Evolutionary conservation across 92 coral and sea anemone genomes (phyloP).

Genomic region (Nematostella vectensis): DNA sequence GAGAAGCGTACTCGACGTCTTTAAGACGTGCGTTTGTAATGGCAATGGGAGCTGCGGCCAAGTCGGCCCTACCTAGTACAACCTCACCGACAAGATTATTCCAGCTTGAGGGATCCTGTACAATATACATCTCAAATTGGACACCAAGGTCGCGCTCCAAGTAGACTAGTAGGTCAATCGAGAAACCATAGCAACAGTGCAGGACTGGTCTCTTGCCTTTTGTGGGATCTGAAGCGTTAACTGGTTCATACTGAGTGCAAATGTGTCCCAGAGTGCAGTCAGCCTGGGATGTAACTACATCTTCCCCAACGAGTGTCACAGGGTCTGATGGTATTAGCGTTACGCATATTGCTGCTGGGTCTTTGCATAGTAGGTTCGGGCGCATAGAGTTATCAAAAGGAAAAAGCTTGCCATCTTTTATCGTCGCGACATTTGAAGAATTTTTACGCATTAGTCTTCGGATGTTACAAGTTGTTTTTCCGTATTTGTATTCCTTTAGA

Average conservation of each 20-base stretch:
- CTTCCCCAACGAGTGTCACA: neutral
- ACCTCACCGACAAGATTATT: neutral
- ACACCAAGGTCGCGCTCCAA: neutral
- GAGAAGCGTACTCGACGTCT: neutral
- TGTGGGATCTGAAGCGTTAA: neutral
- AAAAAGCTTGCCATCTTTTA: neutral
- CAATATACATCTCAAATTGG: neutral
- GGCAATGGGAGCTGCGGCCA: neutral
- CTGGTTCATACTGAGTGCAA: neutral
- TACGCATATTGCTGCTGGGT: neutral
- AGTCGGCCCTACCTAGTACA: neutral
- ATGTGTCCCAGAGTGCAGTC: neutral
- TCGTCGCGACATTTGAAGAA: neutral
- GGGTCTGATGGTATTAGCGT: neutral
- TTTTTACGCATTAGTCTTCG: neutral
- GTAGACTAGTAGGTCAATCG: neutral
- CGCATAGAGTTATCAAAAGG: neutral
- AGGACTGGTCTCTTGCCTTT: neutral
- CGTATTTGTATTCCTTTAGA: neutral
- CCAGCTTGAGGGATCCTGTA: neutral
- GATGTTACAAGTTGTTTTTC: neutral
- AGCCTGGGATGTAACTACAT: neutral
- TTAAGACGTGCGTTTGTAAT: neutral
- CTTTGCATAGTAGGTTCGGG: neutral
- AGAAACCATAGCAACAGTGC: slow-evolving; percentile 1